Base-by-base conservation (phyloP, 2,888 invertebrate genomes). In the Conchocele bisecta region DNA sequence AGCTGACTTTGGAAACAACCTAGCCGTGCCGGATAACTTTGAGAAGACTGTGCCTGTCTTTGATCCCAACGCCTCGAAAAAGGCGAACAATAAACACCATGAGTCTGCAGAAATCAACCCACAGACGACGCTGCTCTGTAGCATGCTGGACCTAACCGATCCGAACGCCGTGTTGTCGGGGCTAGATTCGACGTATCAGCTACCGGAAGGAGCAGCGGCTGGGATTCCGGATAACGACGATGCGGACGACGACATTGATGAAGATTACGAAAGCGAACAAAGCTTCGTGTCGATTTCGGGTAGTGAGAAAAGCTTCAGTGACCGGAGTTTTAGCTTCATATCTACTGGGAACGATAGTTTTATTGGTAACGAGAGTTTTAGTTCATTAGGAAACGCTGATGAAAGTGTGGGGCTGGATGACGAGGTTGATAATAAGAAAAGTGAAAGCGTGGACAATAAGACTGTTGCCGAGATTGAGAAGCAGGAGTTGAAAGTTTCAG, bases 1-100 rank as follows among this genome's bases (percentile, higher is more conserved):
- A 0, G 91, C 92, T 44, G 93, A 94, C 88, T 94, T 98, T 88
- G 92, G 93, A 37, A 92, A 93, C 57, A 92, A 95, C 84, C 91
- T 98, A 53, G 91, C 89, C 48, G 93, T 99, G 61, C 96, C 96
- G 0, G 91, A 94, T 0, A 95, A 95, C 91, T 99, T 99, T 92
- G 92, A 92, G 20, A 93, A 92, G 81, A 97, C 96, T 13, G 96
- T 94, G 1, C 93, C 94, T 42, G 91, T 94, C 0, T 95, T 94
- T 70, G 73, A 88, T 22, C 75, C 78, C 9, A 57, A 58, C 26
- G 53, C 64, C 29, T 64, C 72, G 3, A 73, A 65, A 61, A 67
- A 75, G 54, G 63, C 65, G 31, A 73, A 73, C 7, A 33, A 67
- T 4, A 46, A 57, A 26, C 60, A 63, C 0, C 70, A 69, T 13